Evolutionary conservation across 35 echinoderm and acorn worm species (phyloP), one percentile per base, ranked within the genome.

Genomic region (Apostichopus japonicus): DNA sequence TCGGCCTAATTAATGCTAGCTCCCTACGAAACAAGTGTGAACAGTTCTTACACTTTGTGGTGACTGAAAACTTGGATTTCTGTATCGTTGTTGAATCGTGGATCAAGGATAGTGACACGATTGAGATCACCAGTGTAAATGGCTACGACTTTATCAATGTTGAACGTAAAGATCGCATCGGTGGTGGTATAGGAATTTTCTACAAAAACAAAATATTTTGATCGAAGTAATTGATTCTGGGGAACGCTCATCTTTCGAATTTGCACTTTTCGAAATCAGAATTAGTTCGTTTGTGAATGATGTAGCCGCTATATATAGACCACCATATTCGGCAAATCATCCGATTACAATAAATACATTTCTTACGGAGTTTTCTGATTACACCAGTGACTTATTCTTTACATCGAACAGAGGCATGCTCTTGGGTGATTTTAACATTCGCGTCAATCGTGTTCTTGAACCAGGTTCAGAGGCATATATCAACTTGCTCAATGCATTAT

Each of bases 171-270:
- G n/a, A 61, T 92, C 91, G 91, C 10, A 24, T 63, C 10, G 91
- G 91, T 63, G 91, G 91, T 1, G 91, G 91, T 27, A 80, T 92
- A 6, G 77, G 91, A 16, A 80, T 92, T 25, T 92, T 92, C 55
- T 92, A 55, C 16, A 92, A 83, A 80, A 67, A 81, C 53, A 9
- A 57, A 80, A 79, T 63, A 82, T 83, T 11, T 56, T 78, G 10
- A 56, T 92, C 55, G 24, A 63, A 10, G 55, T 90, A 14, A 71
- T 23, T 59, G 78, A 65, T 19, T 65, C 77, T 9, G 77, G 91
- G 55, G 78, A 81, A 19, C 62, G 55, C 44, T 14, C 53, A 19
- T 92, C 77, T 21, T 92, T 92, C 56, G 91, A 92, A 92, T 92
- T 77, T 92, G 91, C 57, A 65, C 52, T 56, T 16, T 92, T 58